Base-by-base conservation (phyloP, 2,797 vertebrate genomes). In the Lateolabrax maculatus region DNA sequence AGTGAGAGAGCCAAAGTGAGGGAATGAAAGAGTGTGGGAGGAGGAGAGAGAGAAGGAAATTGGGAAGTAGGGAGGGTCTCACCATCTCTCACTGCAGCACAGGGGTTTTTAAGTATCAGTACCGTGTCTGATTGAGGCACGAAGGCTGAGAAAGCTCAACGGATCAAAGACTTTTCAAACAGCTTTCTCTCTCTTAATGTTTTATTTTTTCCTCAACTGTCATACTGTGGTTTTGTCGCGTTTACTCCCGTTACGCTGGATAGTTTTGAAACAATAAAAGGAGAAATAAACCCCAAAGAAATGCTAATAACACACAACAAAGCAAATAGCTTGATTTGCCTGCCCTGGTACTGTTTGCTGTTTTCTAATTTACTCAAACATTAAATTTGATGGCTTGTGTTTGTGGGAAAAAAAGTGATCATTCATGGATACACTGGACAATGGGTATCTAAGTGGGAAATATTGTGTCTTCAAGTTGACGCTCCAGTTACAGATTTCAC, bases 101-200 rank as follows among this genome's bases (percentile, higher is more conserved):
- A 44, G 87, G 68, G 81, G 57, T 89, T 89, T 93, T 87, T 88
- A 92, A 89, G 80, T 84, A 91, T 90, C 89, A 81, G 86, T 76
- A 88, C 84, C 85, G 80, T 91, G 85, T 93, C 91, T 92, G 91
- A 94, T 94, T 91, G 92, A 90, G 87, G 88, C 85, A 84, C 46
- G 81, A 74, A 85, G 79, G 81, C 91, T 77, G 80, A 87, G 89
- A 87, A 92, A 91, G 85, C 92, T 87, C 85, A 65, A 79, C 64
- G 77, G 92, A 94, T 95, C 91, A 94, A 93, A 94, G 89, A 92
- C 81, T 90, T 92, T 91, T 92, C 85, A 86, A 92, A 93, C 79
- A 69, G 86, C 79, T 83, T 87, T 90, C 46, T 80, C 70, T 80
- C 78, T 80, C 19, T 76, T 60, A 79, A 73, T 90, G 65, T 82